A percentile compares a stretch with the other conserved stretches of the same genome.
phyloP scores from a whole-genome alignment of 2,113 vertebrate species.

The Phylloscopus whistleri region DNA sequence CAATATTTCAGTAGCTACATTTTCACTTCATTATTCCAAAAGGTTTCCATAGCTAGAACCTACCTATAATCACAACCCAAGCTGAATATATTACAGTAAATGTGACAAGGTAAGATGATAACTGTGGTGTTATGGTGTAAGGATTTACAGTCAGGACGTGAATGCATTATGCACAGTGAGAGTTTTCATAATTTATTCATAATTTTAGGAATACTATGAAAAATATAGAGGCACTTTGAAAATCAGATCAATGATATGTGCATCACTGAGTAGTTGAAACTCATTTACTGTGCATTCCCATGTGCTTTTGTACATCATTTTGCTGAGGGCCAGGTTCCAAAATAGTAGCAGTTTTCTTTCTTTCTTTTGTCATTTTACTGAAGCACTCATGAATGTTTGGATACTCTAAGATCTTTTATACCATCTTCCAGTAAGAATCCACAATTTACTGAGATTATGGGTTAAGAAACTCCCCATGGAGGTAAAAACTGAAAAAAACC shows the following conservation, averaged over 20 bases:
- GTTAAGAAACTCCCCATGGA: background rate
- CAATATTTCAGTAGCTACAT: background rate
- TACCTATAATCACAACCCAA: background rate
- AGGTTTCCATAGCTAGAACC: background rate
- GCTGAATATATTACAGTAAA: background rate
- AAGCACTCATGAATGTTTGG: background rate
- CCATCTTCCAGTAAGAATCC: background rate
- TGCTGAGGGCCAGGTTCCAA: background rate
- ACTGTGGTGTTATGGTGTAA: background rate
- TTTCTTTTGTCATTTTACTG: background rate
- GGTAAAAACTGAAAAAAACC: background rate
- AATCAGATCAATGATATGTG: background rate
- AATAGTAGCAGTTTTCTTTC: background rate
- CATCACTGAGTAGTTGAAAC: background rate
- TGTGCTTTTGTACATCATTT: background rate
- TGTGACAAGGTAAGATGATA: background rate
- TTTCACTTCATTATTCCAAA: background rate
- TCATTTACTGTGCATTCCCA: background rate
- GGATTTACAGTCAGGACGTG: background rate
- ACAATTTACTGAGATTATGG: background rate
- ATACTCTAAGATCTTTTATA: background rate
- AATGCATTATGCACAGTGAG: background rate
- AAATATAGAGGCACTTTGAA: background rate
- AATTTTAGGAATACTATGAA: background rate
- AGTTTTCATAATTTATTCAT: conserved; percentile 18